Conservation (phyloP, 2,888 invertebrate genomes). For the Melangyna quadrimaculata region DNA sequence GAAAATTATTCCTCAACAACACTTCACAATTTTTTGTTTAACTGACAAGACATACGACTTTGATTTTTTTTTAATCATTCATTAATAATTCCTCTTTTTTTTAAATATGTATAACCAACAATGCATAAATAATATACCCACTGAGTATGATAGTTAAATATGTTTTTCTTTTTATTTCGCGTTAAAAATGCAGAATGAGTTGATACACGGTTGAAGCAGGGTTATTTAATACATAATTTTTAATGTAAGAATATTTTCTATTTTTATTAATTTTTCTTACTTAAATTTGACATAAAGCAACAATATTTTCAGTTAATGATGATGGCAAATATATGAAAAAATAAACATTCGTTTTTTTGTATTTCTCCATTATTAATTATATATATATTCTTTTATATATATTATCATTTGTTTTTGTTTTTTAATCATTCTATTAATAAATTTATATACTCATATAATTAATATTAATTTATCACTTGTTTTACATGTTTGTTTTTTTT, state of each 20-base stretch:
- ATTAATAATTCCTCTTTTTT: not conserved
- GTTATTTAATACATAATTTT: not conserved
- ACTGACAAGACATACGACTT: not conserved
- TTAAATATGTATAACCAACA: not conserved
- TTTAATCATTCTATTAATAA: conserved; percentile 31
- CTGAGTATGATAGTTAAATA: too few relatives aligned
- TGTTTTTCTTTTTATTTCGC: not conserved
- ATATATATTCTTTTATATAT: conserved; percentile 3
- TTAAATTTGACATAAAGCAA: conserved; percentile 49
- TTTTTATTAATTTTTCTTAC: not conserved
- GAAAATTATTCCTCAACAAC: not conserved
- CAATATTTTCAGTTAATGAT: conserved; percentile 46
- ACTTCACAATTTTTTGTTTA: not conserved
- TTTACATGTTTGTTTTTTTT: conserved; percentile 39
- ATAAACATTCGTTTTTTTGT: conserved; percentile 29
- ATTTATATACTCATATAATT: conserved; percentile 42
- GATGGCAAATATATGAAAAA: conserved; percentile 51
- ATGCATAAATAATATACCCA: not conserved
- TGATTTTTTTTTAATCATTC: not conserved
- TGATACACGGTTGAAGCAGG: not conserved
- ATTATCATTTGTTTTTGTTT: conserved; percentile 3
- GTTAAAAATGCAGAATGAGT: not conserved
- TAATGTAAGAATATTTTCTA: not conserved
- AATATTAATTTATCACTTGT: conserved; percentile 65
- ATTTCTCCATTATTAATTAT: conserved; percentile 1